Evolutionary conservation across 2,888 invertebrate species (phyloP).

Genomic region (Homarus gammarus): DNA sequence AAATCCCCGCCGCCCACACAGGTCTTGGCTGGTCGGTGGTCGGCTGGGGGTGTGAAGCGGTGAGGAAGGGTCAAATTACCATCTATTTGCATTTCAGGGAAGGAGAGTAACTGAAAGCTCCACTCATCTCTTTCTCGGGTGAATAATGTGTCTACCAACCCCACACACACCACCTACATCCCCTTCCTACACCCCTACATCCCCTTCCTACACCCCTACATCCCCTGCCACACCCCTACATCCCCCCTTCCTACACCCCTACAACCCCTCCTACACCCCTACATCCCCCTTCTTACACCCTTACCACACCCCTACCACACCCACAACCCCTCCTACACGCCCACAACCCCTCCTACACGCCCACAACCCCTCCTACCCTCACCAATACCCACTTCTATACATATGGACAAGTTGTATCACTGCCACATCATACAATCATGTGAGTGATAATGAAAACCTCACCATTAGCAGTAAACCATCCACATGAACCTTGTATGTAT

Average conservation of each 20-base stretch:
- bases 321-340: too few species aligned
- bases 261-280: neutral
- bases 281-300: neutral
- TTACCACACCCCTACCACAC: neutral
- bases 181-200: neutral
- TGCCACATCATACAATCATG: too few species aligned
- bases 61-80: constrained; percentile 8
- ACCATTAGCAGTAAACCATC: too few species aligned
- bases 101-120: constrained; percentile 17
- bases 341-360: too few species aligned
- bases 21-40: neutral
- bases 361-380: too few species aligned
- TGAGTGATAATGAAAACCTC: too few species aligned
- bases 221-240: neutral
- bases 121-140: neutral
- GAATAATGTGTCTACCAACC: neutral
- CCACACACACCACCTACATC: too few species aligned
- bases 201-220: neutral
- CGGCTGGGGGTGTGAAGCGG: neutral
- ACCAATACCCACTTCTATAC: too few species aligned
- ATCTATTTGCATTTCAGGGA: constrained; percentile 17
- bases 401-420: too few species aligned
- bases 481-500: too few species aligned
- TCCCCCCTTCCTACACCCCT: neutral
- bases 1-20: too few species aligned